Conservation (phyloP, 2,113 vertebrate genomes). For the Phalacrocorax carbo region DNA sequence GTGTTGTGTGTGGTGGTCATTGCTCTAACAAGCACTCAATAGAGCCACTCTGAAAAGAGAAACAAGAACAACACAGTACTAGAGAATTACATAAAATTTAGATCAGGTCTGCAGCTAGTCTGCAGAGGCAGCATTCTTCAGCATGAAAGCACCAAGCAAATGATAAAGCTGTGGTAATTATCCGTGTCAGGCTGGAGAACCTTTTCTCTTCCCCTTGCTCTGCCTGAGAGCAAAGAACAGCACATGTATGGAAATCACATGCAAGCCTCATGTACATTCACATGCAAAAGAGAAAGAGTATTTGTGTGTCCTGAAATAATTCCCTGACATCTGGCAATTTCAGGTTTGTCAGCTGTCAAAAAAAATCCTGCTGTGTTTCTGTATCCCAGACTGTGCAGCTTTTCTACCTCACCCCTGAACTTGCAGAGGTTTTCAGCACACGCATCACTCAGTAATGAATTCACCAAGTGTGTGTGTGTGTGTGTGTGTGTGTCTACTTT, state of each 20-base stretch:
- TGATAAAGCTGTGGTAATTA: not conserved
- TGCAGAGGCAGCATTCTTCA: not conserved
- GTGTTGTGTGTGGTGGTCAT: not conserved
- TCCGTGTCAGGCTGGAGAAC: not conserved
- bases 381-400: not conserved
- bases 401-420: not conserved
- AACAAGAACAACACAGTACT: not conserved
- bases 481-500: not conserved
- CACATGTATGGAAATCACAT: not conserved
- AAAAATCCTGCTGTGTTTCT: not conserved
- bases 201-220: not conserved
- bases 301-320: not conserved
- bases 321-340: not conserved
- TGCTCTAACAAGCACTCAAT: not conserved
- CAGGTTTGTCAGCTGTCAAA: not conserved
- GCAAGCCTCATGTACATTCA: not conserved
- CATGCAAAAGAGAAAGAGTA: not conserved
- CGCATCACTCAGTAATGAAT: not conserved
- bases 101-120: not conserved
- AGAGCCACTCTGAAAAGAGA: not conserved
- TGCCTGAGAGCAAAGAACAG: not conserved
- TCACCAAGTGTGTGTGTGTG: not conserved
- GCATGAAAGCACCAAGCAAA: not conserved
- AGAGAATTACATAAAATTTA: not conserved
- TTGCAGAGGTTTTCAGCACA: not conserved